Conservation (phyloP, 2,113 vertebrate genomes). For the Neogale vison region DNA sequence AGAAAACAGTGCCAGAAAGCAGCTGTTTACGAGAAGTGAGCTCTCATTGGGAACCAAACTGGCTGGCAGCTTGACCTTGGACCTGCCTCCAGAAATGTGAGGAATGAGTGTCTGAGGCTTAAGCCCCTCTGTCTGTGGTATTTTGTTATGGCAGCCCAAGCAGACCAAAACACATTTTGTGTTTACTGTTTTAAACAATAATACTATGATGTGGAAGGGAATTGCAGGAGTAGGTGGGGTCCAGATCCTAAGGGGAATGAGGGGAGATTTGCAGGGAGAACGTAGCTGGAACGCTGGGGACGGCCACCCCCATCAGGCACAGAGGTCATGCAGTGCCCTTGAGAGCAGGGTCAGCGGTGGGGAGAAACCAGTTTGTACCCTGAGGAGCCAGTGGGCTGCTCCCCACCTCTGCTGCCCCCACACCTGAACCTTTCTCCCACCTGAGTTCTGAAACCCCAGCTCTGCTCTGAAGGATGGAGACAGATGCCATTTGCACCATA, state of each 20-base stretch:
- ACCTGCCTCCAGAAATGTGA: neutral
- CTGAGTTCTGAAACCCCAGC: neutral
- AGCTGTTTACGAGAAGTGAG: rapidly evolving
- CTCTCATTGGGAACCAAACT: no score
- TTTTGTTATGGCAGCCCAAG: neutral
- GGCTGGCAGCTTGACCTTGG: neutral
- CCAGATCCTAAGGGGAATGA: no score
- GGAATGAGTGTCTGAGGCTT: neutral
- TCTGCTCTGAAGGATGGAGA: neutral
- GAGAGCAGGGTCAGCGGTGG: rapidly evolving
- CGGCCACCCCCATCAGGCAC: rapidly evolving
- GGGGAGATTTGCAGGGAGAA: no score
- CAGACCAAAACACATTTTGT: no score
- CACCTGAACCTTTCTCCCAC: neutral
- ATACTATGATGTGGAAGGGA: no score
- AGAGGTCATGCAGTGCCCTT: neutral
- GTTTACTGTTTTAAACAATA: neutral
- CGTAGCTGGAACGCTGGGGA: neutral
- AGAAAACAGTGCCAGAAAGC: neutral
- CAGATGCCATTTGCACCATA: neutral
- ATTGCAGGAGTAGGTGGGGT: neutral
- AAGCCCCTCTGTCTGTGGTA: neutral
- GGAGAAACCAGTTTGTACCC: neutral
- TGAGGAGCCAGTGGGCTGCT: rapidly evolving
- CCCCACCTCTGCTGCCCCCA: no score